These are phyloP conservation scores for Lepidotrigona ventralis DNA, from an alignment of 1,140 invertebrate genomes.

Conservation along the genomic window DNA sequence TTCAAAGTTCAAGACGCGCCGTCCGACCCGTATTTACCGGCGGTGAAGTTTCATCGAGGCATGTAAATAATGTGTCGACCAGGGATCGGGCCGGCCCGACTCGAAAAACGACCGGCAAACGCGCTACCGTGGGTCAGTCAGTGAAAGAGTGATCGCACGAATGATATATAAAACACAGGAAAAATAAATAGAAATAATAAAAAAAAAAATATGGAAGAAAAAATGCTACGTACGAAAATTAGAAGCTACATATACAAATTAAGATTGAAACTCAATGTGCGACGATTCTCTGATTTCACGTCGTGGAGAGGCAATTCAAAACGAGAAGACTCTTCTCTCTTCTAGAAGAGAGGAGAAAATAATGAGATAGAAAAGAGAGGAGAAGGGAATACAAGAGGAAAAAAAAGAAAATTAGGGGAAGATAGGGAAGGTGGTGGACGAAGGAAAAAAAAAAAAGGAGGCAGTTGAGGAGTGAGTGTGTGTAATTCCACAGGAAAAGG, in stretches of 20 bases:
- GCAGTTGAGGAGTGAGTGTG: slow-evolving; percentile 2
- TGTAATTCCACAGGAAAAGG: slow-evolving; percentile 37
- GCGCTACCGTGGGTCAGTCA: background rate
- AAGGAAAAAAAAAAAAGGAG: background rate
- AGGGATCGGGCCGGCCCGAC: background rate
- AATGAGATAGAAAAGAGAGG: background rate
- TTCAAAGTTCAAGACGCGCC: slow-evolving; percentile 20
- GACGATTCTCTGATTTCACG: no score
- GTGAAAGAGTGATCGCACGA: background rate
- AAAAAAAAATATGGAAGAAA: background rate
- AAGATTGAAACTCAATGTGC: no score
- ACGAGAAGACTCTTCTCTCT: no score
- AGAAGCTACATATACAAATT: no score
- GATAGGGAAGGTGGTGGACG: background rate
- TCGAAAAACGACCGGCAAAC: slow-evolving; percentile 7
- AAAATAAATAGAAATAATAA: no score
- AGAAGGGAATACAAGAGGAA: background rate
- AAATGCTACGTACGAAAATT: no score
- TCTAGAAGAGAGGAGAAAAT: background rate
- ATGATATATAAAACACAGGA: no score
- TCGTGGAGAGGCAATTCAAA: no score
- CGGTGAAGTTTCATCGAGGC: slow-evolving; percentile 23
- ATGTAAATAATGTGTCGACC: slow-evolving; percentile 19
- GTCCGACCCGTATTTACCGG: background rate
- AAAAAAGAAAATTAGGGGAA: background rate